These are phyloP conservation scores for Campaea margaritaria DNA, from an alignment of 2,888 invertebrate species.

Conservation along the genomic window DNA sequence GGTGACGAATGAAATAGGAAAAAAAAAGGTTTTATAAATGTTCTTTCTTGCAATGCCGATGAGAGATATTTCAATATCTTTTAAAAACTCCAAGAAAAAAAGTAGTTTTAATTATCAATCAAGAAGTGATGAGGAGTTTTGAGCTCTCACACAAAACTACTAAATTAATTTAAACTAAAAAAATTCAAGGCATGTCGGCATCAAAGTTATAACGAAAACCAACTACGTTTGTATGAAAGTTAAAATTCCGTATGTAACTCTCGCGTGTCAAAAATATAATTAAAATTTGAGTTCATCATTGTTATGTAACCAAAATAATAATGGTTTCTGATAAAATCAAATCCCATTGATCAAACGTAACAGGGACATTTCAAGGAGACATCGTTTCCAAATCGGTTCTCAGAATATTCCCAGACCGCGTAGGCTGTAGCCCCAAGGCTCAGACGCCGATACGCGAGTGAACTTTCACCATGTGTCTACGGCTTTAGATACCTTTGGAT, in stretches of 20 bases:
- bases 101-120: too few species aligned
- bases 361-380: conserved; percentile 5
- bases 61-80: too few species aligned
- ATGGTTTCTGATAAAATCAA: background rate
- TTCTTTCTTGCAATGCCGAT: background rate
- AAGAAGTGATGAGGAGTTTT: too few species aligned
- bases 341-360: conserved; percentile 3
- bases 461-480: conserved; percentile 76
- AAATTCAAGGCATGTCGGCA: too few species aligned
- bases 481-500: conserved; percentile 62
- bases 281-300: too few species aligned
- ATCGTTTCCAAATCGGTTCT: conserved; percentile 38
- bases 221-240: too few species aligned
- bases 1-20: background rate
- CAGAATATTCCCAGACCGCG: conserved; percentile 47
- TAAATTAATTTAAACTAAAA: too few species aligned
- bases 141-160: too few species aligned
- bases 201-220: too few species aligned
- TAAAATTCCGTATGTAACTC: too few species aligned
- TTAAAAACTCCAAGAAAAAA: too few species aligned
- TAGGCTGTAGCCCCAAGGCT: conserved; percentile 68
- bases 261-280: too few species aligned
- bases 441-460: conserved; percentile 55
- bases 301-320: background rate
- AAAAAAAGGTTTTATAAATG: background rate